These are phyloP conservation scores for Aporophyla lueneburgensis DNA, from an alignment of 2,888 invertebrate genomes.

Conservation along the genomic window DNA sequence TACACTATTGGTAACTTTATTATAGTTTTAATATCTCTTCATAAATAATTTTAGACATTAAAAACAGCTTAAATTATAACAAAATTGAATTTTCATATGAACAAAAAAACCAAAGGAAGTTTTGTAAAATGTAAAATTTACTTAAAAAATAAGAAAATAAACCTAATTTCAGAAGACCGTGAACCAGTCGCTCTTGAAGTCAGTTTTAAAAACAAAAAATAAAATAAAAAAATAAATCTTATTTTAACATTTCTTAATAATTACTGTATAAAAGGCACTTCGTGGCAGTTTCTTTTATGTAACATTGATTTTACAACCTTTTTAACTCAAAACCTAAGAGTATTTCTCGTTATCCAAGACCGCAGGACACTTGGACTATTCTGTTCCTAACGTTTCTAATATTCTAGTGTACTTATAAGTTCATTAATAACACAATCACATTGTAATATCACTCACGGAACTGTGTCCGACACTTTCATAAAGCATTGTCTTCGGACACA, in stretches of 20 bases:
- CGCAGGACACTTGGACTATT: constrained; percentile 64
- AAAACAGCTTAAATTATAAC: constrained; percentile 83
- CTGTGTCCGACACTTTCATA: constrained; percentile 81
- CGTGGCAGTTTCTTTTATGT: constrained; percentile 88
- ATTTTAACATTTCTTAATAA: constrained; percentile 74
- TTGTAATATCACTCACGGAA: constrained; percentile 89
- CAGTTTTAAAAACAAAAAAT: constrained; percentile 63
- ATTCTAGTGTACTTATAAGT: constrained; percentile 87
- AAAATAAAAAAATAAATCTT: constrained; percentile 70
- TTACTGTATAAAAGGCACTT: constrained; percentile 89
- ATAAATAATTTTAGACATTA: constrained; percentile 87
- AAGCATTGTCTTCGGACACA: constrained; percentile 84
- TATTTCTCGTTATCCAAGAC: constrained; percentile 79
- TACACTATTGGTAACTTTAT: constrained; percentile 89
- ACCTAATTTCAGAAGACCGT: constrained; percentile 79
- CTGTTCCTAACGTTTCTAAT: constrained; percentile 76
- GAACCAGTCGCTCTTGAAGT: constrained; percentile 85
- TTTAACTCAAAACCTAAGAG: constrained; percentile 82
- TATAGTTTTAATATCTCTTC: constrained; percentile 85
- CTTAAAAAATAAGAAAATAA: constrained; percentile 70
- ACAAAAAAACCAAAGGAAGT: constrained; percentile 68
- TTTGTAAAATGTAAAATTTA: constrained; percentile 65
- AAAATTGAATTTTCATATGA: constrained; percentile 69
- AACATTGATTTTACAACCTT: constrained; percentile 83
- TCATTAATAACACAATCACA: constrained; percentile 89